Percentiles rank a stretch among this genome's conserved stretches.
Evolutionary conservation across 2,888 invertebrate genomes (phyloP).

Genomic region (Agonum fuliginosum): DNA sequence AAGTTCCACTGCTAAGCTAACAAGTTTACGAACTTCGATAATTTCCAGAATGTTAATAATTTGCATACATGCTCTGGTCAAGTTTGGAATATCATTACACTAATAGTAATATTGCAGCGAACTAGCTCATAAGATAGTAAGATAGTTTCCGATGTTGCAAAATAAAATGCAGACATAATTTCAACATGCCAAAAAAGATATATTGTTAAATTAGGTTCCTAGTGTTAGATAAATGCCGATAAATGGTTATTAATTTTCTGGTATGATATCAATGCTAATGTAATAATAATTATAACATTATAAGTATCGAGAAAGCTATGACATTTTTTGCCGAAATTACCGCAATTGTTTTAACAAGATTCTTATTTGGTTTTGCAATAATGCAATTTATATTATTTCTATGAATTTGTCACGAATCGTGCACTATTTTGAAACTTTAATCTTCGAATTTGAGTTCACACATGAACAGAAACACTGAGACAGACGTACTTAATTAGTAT

Average conservation of each 20-base stretch:
- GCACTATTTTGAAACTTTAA: slow-evolving; percentile 5
- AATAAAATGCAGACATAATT: neutral
- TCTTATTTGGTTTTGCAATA: slow-evolving; percentile 15
- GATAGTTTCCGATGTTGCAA: neutral
- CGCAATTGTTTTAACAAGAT: slow-evolving; percentile 26
- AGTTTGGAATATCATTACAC: too few relatives aligned
- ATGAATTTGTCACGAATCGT: slow-evolving; percentile 6
- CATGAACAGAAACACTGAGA: slow-evolving; percentile 20
- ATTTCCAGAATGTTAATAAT: neutral
- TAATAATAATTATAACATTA: neutral
- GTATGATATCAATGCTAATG: neutral
- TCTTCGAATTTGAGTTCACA: neutral
- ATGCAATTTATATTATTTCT: neutral
- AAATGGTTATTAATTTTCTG: slow-evolving; percentile 8
- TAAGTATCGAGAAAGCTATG: neutral
- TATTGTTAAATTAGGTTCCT: slow-evolving; percentile 24
- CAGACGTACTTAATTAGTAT: slow-evolving; percentile 33
- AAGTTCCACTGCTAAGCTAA: neutral
- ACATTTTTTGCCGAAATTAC: neutral
- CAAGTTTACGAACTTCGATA: neutral
- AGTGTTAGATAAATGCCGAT: slow-evolving; percentile 14
- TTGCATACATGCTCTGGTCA: slow-evolving; percentile 2
- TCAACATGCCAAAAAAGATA: neutral
- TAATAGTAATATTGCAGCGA: too few relatives aligned
- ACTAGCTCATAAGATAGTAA: too few relatives aligned